Conservation (phyloP, 2,888 invertebrate species). For the Tetranychus truncatus region DNA sequence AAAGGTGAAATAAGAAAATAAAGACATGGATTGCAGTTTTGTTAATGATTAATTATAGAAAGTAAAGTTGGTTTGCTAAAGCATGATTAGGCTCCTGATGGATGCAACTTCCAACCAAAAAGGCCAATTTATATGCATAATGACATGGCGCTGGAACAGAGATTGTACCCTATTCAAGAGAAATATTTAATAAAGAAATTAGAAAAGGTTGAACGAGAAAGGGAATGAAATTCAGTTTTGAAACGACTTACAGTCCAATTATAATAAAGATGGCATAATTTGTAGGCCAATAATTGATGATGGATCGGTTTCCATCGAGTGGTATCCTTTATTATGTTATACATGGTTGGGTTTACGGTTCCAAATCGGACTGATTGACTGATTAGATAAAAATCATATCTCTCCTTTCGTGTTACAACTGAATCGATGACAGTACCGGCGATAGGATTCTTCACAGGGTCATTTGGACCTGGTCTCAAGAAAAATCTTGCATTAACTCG, state of each 20-base stretch:
- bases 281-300: conserved; percentile 64
- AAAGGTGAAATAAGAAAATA: no score
- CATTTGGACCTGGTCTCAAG: not conserved
- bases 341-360: conserved; percentile 73
- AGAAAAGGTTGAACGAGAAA: not conserved
- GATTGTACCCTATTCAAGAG: conserved; percentile 40
- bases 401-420: conserved; percentile 45
- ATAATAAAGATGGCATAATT: conserved; percentile 69
- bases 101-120: conserved; percentile 60
- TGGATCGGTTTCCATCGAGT: conserved; percentile 49
- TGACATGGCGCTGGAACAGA: conserved; percentile 83
- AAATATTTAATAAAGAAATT: not conserved
- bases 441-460: conserved; percentile 41
- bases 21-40: not conserved
- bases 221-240: not conserved
- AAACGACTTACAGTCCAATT: conserved; percentile 54
- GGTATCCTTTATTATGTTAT: conserved; percentile 62
- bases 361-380: conserved; percentile 71
- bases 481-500: conserved; percentile 46
- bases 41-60: conserved; percentile 15
- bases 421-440: conserved; percentile 77
- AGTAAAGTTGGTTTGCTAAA: conserved; percentile 22
- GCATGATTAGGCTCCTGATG: conserved; percentile 35
- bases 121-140: conserved; percentile 83
- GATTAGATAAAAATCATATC: conserved; percentile 72